phyloP scores from a whole-genome alignment of 2,888 invertebrate genomes.

The Caenorhabditis macrosperma region DNA sequence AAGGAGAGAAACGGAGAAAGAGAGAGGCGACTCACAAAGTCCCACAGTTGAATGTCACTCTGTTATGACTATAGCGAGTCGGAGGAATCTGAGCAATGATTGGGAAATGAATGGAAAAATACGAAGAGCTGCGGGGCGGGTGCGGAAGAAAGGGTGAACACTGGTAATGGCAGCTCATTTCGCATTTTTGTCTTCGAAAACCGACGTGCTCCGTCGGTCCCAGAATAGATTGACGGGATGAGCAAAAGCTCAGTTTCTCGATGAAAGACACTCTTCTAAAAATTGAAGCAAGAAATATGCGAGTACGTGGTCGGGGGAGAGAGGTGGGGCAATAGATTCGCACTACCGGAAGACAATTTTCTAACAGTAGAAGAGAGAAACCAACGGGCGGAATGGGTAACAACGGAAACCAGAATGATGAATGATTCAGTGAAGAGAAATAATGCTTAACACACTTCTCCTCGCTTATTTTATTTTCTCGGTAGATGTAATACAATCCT shows the following conservation, averaged over 20 bases:
- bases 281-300: not conserved
- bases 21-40: constrained; percentile 22
- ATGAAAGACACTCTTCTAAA: not conserved
- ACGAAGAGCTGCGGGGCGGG: not conserved
- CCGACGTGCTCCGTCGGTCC: constrained; percentile 28
- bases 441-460: constrained; percentile 56
- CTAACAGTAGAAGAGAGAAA: constrained; percentile 51
- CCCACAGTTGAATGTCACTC: constrained; percentile 52
- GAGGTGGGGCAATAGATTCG: constrained; percentile 39
- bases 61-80: constrained; percentile 38
- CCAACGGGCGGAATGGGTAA: constrained; percentile 57
- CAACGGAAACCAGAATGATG: constrained; percentile 65
- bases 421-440: constrained; percentile 61
- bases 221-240: constrained; percentile 35
- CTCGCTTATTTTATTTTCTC: constrained; percentile 32
- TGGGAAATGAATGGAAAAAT: constrained; percentile 31
- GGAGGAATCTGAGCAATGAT: constrained; percentile 7
- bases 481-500: constrained; percentile 42
- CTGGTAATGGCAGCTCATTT: constrained; percentile 60
- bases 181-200: constrained; percentile 46
- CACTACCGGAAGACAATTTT: constrained; percentile 63
- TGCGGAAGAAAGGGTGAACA: constrained; percentile 47
- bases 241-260: not conserved
- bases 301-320: not conserved
- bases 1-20: constrained; percentile 1